Evolutionary conservation across 1,140 invertebrate species (phyloP).

Genomic region (Drosophila nannoptera): DNA sequence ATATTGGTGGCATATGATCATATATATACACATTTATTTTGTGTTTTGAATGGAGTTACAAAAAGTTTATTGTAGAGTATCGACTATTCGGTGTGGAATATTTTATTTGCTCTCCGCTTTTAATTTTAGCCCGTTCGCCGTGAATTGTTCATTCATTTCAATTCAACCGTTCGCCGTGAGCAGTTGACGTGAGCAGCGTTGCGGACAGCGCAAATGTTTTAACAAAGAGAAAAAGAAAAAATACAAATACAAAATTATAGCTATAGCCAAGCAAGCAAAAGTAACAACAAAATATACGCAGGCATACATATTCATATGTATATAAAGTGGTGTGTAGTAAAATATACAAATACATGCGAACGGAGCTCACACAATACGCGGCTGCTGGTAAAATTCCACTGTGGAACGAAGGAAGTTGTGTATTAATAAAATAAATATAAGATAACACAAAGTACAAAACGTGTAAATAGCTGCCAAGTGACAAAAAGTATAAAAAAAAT

Average conservation of each 20-base stretch:
- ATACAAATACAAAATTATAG: conserved; percentile 41
- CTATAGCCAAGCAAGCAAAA: conserved; percentile 52
- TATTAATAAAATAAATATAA: conserved; percentile 71
- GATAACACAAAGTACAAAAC: conserved; percentile 57
- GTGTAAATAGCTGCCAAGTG: conserved; percentile 48
- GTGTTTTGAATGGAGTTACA: too few relatives aligned
- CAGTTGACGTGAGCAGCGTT: conserved; percentile 41
- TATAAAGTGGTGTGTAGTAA: conserved; percentile 53
- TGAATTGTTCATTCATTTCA: conserved; percentile 72
- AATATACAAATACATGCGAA: conserved; percentile 45
- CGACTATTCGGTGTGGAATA: not conserved
- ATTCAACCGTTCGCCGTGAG: conserved; percentile 60
- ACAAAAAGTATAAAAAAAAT: conserved; percentile 25
- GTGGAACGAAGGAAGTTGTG: conserved; percentile 68
- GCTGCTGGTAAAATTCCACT: conserved; percentile 73
- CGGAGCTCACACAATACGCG: conserved; percentile 45
- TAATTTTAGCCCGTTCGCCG: conserved; percentile 64
- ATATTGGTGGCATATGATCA: too few relatives aligned
- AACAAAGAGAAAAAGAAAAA: conserved; percentile 42
- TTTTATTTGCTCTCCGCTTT: conserved; percentile 16
- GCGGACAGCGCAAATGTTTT: conserved; percentile 56
- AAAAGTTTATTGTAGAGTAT: conserved; percentile 9
- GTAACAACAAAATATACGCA: conserved; percentile 60
- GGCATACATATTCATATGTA: conserved; percentile 26
- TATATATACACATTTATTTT: not conserved